Percentiles rank a stretch among this genome's conserved stretches.
Evolutionary conservation across 2,113 vertebrate species (phyloP).

Genomic region (Excalfactoria chinensis): DNA sequence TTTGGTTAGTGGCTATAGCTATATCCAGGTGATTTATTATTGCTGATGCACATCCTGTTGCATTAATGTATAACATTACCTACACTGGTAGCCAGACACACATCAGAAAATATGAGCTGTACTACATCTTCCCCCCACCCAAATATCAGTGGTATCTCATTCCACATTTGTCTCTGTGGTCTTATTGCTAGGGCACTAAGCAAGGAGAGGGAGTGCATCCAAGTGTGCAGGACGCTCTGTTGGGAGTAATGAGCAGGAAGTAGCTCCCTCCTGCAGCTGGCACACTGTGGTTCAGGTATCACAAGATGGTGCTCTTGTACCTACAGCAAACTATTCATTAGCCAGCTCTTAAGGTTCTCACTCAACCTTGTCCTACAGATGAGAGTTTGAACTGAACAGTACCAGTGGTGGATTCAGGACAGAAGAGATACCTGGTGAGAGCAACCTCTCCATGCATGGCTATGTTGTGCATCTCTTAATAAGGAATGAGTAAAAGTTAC

Average conservation of each 20-base stretch:
- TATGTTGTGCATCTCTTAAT: neutral
- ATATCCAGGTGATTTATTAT: neutral
- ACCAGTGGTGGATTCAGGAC: rapidly evolving
- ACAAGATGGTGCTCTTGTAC: conserved; percentile 71
- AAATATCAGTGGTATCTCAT: neutral
- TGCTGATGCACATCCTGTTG: neutral
- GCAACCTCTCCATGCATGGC: neutral
- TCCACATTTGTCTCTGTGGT: neutral
- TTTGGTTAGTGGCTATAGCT: neutral
- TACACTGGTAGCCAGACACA: neutral
- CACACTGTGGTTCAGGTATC: neutral
- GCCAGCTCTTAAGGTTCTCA: neutral
- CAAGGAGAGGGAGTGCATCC: rapidly evolving
- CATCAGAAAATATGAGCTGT: neutral
- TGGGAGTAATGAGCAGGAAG: neutral
- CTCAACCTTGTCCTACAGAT: neutral
- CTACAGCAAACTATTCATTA: neutral
- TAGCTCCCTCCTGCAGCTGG: neutral
- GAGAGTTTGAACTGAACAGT: neutral
- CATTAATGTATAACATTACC: neutral
- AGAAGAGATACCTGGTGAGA: neutral
- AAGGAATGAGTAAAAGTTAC: neutral
- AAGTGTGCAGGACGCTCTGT: neutral
- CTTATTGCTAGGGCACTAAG: neutral
- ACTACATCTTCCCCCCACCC: neutral